phyloP scores from a whole-genome alignment of 2,113 vertebrate genomes.

The Heptranchias perlo region DNA sequence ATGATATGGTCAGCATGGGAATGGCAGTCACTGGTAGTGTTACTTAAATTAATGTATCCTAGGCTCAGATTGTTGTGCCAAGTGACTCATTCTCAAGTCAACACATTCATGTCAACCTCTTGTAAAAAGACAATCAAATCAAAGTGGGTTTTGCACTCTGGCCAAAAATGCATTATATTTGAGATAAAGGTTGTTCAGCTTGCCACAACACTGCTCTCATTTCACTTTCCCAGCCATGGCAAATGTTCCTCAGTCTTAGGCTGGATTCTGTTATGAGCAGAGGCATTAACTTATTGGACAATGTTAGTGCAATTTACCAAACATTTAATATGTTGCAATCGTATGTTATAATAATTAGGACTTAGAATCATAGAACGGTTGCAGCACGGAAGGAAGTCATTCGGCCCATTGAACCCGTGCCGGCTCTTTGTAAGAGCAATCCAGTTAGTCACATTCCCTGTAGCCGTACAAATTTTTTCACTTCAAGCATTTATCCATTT shows the following conservation, averaged over 20 bases:
- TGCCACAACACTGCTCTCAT: background rate
- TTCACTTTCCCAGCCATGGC: background rate
- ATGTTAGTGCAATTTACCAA: background rate
- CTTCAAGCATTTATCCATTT: too few species aligned
- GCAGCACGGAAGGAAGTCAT: too few species aligned
- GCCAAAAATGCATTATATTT: conserved; percentile 11
- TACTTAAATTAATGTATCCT: background rate
- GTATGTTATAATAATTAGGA: background rate
- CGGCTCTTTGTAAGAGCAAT: too few species aligned
- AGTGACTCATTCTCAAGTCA: conserved; percentile 23
- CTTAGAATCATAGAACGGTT: too few species aligned
- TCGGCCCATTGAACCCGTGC: too few species aligned
- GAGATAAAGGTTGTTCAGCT: conserved; percentile 4
- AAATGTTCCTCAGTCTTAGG: background rate
- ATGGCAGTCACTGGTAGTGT: background rate
- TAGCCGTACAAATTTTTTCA: too few species aligned
- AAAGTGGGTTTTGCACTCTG: background rate
- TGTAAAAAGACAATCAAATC: conserved; percentile 26
- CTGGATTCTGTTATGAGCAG: background rate
- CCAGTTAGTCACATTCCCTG: too few species aligned
- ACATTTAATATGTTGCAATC: background rate
- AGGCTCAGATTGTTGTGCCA: background rate
- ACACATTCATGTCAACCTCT: background rate
- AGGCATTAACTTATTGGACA: background rate
- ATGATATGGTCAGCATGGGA: background rate